Evolutionary conservation across 2,888 invertebrate genomes (phyloP).

Genomic region (Melanargia galathea): DNA sequence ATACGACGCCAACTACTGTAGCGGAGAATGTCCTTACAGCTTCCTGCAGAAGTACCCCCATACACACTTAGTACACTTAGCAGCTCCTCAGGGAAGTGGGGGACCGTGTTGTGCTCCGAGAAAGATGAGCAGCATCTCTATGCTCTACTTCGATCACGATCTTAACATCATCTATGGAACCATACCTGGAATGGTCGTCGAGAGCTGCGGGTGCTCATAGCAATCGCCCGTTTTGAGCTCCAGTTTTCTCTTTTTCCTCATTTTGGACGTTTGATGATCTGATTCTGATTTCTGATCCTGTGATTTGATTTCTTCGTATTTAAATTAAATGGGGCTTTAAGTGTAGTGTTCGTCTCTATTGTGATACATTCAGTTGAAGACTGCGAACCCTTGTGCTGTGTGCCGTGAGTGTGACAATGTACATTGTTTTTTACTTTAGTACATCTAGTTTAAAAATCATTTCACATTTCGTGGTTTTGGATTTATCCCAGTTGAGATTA

Average conservation of each 20-base stretch:
- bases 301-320: conserved; percentile 24
- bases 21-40: conserved; percentile 95
- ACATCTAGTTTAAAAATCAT: conserved; percentile 35
- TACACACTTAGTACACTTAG: conserved; percentile 93
- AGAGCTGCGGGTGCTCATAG: conserved; percentile 95
- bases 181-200: conserved; percentile 97
- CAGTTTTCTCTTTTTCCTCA: conserved; percentile 9
- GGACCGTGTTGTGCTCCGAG: conserved; percentile 97
- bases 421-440: conserved; percentile 51
- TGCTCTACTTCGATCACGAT: conserved; percentile 95
- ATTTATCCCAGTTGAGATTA: conserved; percentile 27
- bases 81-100: conserved; percentile 87
- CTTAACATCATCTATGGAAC: conserved; percentile 93
- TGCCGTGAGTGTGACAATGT: conserved; percentile 66
- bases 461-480: conserved; percentile 29
- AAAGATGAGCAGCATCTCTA: conserved; percentile 92
- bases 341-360: conserved; percentile 66
- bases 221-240: conserved; percentile 46
- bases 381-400: conserved; percentile 73
- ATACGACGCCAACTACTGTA: conserved; percentile 98
- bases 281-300: conserved; percentile 18
- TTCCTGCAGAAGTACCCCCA: conserved; percentile 93
- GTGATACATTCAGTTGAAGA: conserved; percentile 77
- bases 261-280: conserved; percentile 22
- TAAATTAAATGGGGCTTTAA: conserved; percentile 50